phyloP scores from a whole-genome alignment of 2,888 invertebrate species.

The Euproctis similis region DNA sequence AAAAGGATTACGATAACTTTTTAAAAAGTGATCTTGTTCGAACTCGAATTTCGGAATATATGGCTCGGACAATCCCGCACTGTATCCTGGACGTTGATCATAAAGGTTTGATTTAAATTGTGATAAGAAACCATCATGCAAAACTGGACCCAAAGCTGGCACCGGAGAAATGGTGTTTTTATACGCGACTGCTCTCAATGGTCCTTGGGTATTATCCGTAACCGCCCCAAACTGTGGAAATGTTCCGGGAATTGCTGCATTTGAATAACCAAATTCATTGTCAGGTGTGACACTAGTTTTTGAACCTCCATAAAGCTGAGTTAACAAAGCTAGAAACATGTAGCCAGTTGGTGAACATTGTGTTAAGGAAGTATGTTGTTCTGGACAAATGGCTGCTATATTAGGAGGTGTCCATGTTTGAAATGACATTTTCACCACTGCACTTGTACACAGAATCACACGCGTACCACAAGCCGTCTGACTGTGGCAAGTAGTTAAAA shows the following conservation, averaged over 20 bases:
- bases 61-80: slow-evolving; percentile 30
- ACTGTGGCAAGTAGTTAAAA: slow-evolving; percentile 10
- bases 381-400: slow-evolving; percentile 69
- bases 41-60: slow-evolving; percentile 32
- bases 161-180: slow-evolving; percentile 7
- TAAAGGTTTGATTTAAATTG: slow-evolving; percentile 26
- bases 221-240: slow-evolving; percentile 5
- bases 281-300: slow-evolving; percentile 23
- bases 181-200: slow-evolving; percentile 15
- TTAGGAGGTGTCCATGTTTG: slow-evolving; percentile 74
- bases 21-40: slow-evolving; percentile 1
- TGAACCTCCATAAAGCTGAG: slow-evolving; percentile 74
- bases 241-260: slow-evolving; percentile 3
- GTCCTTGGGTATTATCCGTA: slow-evolving; percentile 5
- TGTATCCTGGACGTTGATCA: slow-evolving; percentile 33
- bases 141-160: slow-evolving; percentile 17
- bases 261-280: slow-evolving; percentile 2
- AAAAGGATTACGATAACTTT: slow-evolving; percentile 14
- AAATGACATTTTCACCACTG: slow-evolving; percentile 31
- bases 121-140: slow-evolving; percentile 21
- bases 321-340: slow-evolving; percentile 75
- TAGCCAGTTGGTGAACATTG: slow-evolving; percentile 76
- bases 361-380: slow-evolving; percentile 67
- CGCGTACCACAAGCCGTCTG: slow-evolving; percentile 19
- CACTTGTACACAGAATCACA: slow-evolving; percentile 13